Evolutionary conservation across 2,888 invertebrate species (phyloP).

Genomic region (Lasius fuliginosus): DNA sequence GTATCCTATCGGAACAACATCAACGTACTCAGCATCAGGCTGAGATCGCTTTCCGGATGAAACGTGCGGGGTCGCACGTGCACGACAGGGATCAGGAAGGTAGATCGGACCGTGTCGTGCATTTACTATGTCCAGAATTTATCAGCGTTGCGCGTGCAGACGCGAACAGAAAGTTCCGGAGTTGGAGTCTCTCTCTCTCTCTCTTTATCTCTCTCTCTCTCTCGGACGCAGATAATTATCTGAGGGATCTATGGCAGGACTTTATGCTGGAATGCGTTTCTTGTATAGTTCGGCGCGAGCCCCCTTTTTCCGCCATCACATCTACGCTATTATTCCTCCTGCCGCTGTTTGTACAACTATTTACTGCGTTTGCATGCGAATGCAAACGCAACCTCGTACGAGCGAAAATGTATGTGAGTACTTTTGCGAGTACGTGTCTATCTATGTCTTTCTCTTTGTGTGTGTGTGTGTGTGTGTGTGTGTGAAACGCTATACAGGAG

Average conservation of each 20-base stretch:
- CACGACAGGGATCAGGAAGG: conserved; percentile 58
- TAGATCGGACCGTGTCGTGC: conserved; percentile 66
- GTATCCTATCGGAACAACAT: conserved; percentile 5
- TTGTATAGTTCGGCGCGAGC: conserved; percentile 74
- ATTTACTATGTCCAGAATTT: conserved; percentile 75
- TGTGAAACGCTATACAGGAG: conserved; percentile 26
- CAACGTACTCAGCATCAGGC: conserved; percentile 1
- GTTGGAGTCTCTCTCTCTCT: conserved; percentile 26
- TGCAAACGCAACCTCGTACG: conserved; percentile 69
- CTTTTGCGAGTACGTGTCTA: neutral
- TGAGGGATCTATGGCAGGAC: conserved; percentile 79
- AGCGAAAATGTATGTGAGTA: conserved; percentile 44
- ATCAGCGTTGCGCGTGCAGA: conserved; percentile 65
- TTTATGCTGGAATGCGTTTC: conserved; percentile 83
- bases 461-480: neutral
- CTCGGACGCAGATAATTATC: conserved; percentile 81
- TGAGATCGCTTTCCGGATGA: conserved; percentile 32
- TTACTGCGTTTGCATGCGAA: conserved; percentile 82
- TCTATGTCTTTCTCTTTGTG: neutral
- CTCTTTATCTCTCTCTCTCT: neutral
- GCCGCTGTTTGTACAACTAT: conserved; percentile 78
- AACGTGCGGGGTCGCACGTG: conserved; percentile 19
- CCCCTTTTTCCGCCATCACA: conserved; percentile 70
- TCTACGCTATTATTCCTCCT: conserved; percentile 80
- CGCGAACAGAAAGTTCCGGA: conserved; percentile 64